A percentile compares a stretch with the other conserved stretches of the same genome.
Evolutionary conservation across 2,888 invertebrate species (phyloP).

Genomic region (Cheilosia urbana): DNA sequence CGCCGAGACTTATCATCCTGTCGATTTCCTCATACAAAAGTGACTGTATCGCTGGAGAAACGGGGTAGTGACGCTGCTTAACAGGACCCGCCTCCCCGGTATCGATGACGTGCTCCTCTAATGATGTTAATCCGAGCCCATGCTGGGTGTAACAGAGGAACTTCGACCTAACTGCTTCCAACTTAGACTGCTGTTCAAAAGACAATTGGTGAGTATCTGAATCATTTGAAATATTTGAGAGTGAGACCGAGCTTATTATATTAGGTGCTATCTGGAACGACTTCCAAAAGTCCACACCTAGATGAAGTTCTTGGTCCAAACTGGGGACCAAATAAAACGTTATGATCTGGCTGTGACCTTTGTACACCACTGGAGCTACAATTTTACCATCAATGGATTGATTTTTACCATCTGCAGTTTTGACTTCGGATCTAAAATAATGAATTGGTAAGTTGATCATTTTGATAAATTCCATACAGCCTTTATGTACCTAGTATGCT

Average conservation of each 20-base stretch:
- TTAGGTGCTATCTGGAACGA: constrained; percentile 20
- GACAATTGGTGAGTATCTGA: too few relatives aligned
- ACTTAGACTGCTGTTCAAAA: too few relatives aligned
- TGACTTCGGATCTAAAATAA: too few relatives aligned
- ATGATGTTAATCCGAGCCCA: too few relatives aligned
- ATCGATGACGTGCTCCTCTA: too few relatives aligned
- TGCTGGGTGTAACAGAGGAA: constrained; percentile 34
- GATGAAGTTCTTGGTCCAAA: constrained; percentile 47
- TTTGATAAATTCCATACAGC: too few relatives aligned
- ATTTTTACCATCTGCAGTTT: neutral
- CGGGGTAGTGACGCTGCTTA: too few relatives aligned
- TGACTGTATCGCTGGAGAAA: constrained; percentile 66
- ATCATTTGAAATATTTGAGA: neutral
- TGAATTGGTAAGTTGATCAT: too few relatives aligned
- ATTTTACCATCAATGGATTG: neutral
- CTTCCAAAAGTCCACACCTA: constrained; percentile 60
- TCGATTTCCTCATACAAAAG: constrained; percentile 21
- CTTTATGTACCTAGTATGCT: too few relatives aligned
- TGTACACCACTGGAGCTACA: neutral
- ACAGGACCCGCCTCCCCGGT: too few relatives aligned
- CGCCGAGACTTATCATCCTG: constrained; percentile 1
- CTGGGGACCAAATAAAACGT: constrained; percentile 23
- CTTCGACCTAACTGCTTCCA: constrained; percentile 8
- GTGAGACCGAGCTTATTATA: constrained; percentile 43
- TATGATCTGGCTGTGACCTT: neutral